Evolutionary conservation across 1,140 invertebrate genomes (phyloP).

Genomic region (Achroia grisella): DNA sequence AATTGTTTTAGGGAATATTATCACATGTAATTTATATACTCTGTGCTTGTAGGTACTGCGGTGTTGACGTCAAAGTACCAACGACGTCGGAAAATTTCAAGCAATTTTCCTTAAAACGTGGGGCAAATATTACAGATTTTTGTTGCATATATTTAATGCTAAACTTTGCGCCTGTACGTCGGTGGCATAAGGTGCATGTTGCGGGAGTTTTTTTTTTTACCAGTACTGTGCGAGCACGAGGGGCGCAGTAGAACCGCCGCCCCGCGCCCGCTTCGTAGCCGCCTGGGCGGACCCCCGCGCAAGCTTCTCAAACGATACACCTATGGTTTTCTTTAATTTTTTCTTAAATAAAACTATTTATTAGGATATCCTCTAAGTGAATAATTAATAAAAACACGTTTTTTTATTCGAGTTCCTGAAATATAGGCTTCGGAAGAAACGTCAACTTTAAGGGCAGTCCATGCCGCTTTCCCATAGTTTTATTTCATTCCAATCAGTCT

Average conservation of each 20-base stretch:
- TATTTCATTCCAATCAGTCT: conserved; percentile 10
- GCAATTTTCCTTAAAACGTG: conserved; percentile 44
- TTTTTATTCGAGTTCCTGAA: conserved; percentile 12
- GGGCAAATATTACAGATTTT: conserved; percentile 16
- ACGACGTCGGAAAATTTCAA: conserved; percentile 50
- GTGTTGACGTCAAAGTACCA: conserved; percentile 37
- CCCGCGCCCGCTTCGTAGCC: conserved; percentile 24
- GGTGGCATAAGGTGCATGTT: conserved; percentile 31
- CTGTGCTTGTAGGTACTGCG: no score
- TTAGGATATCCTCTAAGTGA: conserved; percentile 5
- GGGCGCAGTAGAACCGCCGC: conserved; percentile 32
- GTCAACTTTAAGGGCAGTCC: conserved; percentile 6
- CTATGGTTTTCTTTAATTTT: conserved; percentile 2
- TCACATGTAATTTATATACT: no score
- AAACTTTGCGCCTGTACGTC: conserved; percentile 46
- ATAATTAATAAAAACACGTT: conserved; percentile 32
- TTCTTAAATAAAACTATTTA: conserved; percentile 9
- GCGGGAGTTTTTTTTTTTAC: conserved; percentile 36
- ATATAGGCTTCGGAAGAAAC: conserved; percentile 1
- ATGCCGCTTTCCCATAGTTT: neutral
- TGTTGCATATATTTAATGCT: conserved; percentile 12
- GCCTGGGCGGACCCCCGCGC: conserved; percentile 39
- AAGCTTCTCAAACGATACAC: neutral
- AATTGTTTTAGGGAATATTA: no score
- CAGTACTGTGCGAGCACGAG: conserved; percentile 24